Evolutionary conservation across 1,140 invertebrate species (phyloP).

Genomic region (Dinoponera quadriceps): DNA sequence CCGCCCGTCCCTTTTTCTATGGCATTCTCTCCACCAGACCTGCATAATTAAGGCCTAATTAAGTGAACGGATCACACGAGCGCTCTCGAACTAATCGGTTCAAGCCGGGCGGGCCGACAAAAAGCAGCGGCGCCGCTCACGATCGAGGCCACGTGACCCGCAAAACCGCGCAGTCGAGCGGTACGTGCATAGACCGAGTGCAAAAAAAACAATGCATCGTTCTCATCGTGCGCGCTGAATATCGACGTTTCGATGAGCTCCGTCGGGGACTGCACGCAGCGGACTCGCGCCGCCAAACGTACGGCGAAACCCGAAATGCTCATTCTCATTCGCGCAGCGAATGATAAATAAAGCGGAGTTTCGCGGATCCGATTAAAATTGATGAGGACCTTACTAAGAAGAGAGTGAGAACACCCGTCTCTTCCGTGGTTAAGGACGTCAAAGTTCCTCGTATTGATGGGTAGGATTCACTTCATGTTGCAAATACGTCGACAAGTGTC

Average conservation of each 20-base stretch:
- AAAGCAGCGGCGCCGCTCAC: slow-evolving; percentile 49
- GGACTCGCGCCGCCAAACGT: neutral
- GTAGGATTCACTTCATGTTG: too few relatives aligned
- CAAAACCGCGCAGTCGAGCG: slow-evolving; percentile 62
- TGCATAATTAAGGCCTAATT: slow-evolving; percentile 74
- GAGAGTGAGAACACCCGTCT: too few relatives aligned
- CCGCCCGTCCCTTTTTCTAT: neutral
- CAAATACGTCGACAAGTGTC: too few relatives aligned
- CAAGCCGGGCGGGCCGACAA: slow-evolving; percentile 47
- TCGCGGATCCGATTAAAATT: too few relatives aligned
- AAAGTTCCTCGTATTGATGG: too few relatives aligned
- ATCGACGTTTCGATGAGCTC: neutral
- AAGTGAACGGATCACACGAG: slow-evolving; percentile 68
- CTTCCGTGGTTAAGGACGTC: too few relatives aligned
- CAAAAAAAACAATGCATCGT: slow-evolving; percentile 32
- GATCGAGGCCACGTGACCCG: slow-evolving; percentile 61
- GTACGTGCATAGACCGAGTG: slow-evolving; percentile 13
- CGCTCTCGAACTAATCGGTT: slow-evolving; percentile 61
- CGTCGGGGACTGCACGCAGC: neutral
- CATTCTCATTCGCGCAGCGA: neutral
- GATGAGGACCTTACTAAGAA: too few relatives aligned
- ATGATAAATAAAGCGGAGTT: neutral
- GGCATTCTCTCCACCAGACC: slow-evolving; percentile 64
- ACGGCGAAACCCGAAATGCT: neutral
- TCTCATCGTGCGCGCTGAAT: neutral